Percentiles rank a stretch among this genome's conserved stretches.
Evolutionary conservation across 1,140 invertebrate genomes (phyloP).

Genomic region (Cataglyphis hispanica): DNA sequence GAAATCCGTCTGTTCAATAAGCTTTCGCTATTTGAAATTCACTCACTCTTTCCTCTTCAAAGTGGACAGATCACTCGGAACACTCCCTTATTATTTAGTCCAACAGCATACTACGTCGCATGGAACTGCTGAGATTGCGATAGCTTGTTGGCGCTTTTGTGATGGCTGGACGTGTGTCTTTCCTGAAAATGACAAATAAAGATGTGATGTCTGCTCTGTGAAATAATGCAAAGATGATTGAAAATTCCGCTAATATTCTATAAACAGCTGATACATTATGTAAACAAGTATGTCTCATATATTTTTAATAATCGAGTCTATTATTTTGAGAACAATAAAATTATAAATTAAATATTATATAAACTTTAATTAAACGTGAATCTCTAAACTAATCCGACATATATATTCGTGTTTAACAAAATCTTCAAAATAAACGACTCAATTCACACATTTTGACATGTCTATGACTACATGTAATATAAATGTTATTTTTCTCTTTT

Average conservation of each 20-base stretch:
- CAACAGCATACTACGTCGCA: conserved; percentile 75
- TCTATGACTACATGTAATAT: background rate
- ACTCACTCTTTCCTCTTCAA: background rate
- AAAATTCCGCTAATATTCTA: background rate
- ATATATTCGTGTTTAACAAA: background rate
- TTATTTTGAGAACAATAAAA: conserved; percentile 13
- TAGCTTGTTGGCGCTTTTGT: conserved; percentile 79
- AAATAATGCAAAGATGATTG: conserved; percentile 6
- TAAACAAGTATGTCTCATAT: background rate
- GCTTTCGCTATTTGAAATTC: background rate
- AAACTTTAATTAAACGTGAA: background rate
- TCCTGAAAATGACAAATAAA: conserved; percentile 80
- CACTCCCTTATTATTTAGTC: background rate
- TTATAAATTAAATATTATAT: background rate
- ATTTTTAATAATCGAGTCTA: conserved; percentile 11
- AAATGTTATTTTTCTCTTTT: background rate
- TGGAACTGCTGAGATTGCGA: conserved; percentile 78
- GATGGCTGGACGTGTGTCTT: conserved; percentile 79
- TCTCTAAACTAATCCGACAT: conserved; percentile 1
- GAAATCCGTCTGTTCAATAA: background rate
- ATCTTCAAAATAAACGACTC: conserved; percentile 27
- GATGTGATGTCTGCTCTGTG: conserved; percentile 44
- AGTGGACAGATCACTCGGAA: conserved; percentile 10
- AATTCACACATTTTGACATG: background rate
- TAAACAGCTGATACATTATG: background rate